Conservation (phyloP, 1,140 invertebrate species). For the Tetramorium simillimum region DNA sequence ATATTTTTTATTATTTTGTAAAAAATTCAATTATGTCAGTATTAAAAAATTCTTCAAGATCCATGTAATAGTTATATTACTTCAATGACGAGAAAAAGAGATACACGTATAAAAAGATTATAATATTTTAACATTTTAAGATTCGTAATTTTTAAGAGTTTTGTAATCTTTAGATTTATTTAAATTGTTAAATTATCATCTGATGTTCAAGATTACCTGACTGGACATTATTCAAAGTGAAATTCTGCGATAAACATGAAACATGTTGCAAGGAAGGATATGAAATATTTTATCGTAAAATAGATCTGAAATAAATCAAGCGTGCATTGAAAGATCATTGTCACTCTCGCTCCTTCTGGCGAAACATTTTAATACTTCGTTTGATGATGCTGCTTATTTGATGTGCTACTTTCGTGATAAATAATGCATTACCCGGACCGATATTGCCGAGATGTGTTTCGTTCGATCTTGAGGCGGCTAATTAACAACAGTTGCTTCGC, state of each 20-base stretch:
- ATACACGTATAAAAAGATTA: neutral
- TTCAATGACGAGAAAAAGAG: neutral
- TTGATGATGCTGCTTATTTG: constrained; percentile 37
- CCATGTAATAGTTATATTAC: neutral
- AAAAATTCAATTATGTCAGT: neutral
- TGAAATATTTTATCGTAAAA: neutral
- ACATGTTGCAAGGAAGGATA: neutral
- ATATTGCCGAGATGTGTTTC: neutral
- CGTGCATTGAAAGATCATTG: constrained; percentile 34
- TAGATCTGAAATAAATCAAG: constrained; percentile 31
- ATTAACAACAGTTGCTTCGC: constrained; percentile 13
- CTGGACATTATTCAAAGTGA: neutral
- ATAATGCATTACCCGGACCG: constrained; percentile 37
- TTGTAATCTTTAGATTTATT: neutral
- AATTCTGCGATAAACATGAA: constrained; percentile 12
- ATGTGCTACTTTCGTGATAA: constrained; percentile 48
- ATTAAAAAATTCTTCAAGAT: neutral
- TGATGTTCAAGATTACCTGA: neutral
- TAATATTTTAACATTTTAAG: neutral
- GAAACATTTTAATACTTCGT: constrained; percentile 30
- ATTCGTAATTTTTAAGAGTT: neutral
- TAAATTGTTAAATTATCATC: neutral
- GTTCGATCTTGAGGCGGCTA: constrained; percentile 5
- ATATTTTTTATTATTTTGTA: constrained; percentile 2
- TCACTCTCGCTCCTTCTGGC: constrained; percentile 50